Base-by-base conservation (phyloP, 2,888 invertebrate genomes). In the Lacanobia wlatinum region DNA sequence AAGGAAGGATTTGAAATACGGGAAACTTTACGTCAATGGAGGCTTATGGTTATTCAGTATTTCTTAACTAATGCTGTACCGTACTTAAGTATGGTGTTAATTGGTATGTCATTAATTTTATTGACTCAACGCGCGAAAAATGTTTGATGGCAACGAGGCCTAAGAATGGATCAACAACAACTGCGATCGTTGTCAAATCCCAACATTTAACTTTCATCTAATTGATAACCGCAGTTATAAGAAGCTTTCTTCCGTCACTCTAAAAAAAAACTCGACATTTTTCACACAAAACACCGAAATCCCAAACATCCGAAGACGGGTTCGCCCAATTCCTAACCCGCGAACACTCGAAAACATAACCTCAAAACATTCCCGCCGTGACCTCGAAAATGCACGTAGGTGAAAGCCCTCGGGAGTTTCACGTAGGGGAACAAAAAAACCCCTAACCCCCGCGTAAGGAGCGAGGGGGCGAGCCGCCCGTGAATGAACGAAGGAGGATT, bases 331-430 rank as follows among this genome's bases (percentile, higher is more conserved):
- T 91, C 89, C 88, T 87, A 87, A 76, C 71, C 56, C 63, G 90
- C 89, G 89, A 90, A 92, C 92, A 91, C 88, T 88, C 88, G 90
- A 88, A 91, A 92, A 94, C 94, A 93, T 92, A 94, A 93, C 93
- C 93, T 93, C 93, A 92, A 92, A 94, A 93, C 92, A 93, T 93
- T 92, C 92, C 91, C 89, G 93, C 94, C 94, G 95, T 96, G 96
- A 96, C 96, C 96, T 95, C 95, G 95, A 96, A 95, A 96, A 93
- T 94, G 94, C 94, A 95, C 95, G 95, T 95, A 95, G 95, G 96
- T 95, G 95, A 95, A 95, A 94, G 95, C 95, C 95, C 95, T 94
- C 95, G 92, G 94, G 93, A 92, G 93, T 92, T 80, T 93, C 93
- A 94, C 94, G 95, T 94, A 93, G 94, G 95, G 95, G 94, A 94